phyloP scores from a whole-genome alignment of 2,888 invertebrate genomes.

The Molanna angustata region DNA sequence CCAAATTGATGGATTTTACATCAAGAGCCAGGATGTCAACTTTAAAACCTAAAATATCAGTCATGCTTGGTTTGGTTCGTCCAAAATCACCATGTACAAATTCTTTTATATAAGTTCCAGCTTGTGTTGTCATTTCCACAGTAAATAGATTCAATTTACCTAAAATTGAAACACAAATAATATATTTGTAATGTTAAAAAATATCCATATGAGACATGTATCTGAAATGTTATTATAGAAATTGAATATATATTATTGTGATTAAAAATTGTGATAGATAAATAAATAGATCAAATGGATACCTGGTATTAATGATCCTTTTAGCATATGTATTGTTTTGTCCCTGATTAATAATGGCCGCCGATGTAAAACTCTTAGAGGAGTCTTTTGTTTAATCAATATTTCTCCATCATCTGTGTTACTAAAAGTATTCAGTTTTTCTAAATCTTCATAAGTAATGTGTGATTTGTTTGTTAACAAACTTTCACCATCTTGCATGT shows the following conservation, averaged over 20 bases:
- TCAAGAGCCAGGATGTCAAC: conserved; percentile 92
- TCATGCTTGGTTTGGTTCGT: conserved; percentile 76
- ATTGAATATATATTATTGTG: not conserved
- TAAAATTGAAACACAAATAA: conserved; percentile 34
- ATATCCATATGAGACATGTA: not conserved
- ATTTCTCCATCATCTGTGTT: conserved; percentile 30
- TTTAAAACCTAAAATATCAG: conserved; percentile 62
- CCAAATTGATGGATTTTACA: conserved; percentile 72
- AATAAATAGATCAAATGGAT: not conserved
- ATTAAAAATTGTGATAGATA: not conserved
- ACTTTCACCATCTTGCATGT: not conserved
- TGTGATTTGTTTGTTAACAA: not conserved
- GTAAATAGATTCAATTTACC: conserved; percentile 56
- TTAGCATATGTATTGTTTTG: conserved; percentile 56
- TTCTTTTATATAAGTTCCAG: conserved; percentile 97
- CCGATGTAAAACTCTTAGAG: conserved; percentile 85
- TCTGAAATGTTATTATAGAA: not conserved
- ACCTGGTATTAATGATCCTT: conserved; percentile 49
- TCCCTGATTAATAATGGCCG: conserved; percentile 70
- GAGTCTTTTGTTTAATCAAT: conserved; percentile 77
- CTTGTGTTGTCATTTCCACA: conserved; percentile 74
- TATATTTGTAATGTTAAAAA: not conserved
- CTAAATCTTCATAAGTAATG: conserved; percentile 51
- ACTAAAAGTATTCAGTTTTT: conserved; percentile 45
- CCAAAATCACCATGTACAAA: conserved; percentile 96